phyloP scores from a whole-genome alignment of 2,888 invertebrate species.

The Incurvaria masculella region DNA sequence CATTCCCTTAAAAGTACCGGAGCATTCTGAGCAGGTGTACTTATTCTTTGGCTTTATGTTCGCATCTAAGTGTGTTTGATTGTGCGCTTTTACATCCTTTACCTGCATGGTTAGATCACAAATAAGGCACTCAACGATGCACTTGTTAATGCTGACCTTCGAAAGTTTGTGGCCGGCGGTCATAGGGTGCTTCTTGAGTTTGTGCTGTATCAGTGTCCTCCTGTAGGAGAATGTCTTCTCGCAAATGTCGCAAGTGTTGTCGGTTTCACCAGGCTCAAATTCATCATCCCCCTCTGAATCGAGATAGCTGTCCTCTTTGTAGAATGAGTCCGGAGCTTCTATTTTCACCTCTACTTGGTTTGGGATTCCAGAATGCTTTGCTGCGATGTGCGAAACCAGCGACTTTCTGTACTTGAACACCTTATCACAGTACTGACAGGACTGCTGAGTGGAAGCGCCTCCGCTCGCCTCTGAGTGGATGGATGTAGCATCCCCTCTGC shows the following conservation, averaged over 20 bases:
- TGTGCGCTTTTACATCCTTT: constrained; percentile 39
- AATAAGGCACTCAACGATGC: constrained; percentile 41
- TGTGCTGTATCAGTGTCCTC: constrained; percentile 39
- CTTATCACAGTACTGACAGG: constrained; percentile 38
- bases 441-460: constrained; percentile 19
- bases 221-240: constrained; percentile 49
- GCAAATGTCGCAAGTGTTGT: constrained; percentile 46
- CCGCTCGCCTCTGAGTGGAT: constrained; percentile 26
- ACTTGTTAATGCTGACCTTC: constrained; percentile 41
- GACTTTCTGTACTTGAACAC: constrained; percentile 41
- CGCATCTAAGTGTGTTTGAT: constrained; percentile 36
- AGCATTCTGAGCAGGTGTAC: constrained; percentile 45
- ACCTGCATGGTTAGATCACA: constrained; percentile 49
- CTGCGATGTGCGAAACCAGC: constrained; percentile 23
- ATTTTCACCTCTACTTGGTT: too few species aligned
- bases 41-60: constrained; percentile 43
- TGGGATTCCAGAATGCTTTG: constrained; percentile 7
- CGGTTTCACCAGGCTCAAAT: constrained; percentile 23
- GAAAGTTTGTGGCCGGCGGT: constrained; percentile 42
- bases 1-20: constrained; percentile 40
- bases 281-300: constrained; percentile 24
- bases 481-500: constrained; percentile 29
- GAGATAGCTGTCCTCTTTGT: too few species aligned
- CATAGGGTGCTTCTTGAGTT: constrained; percentile 44
- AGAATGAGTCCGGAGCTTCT: too few species aligned